A percentile compares a stretch with the other conserved stretches of the same genome.
Conservation (phyloP, 2,797 vertebrate species). For the Glossophaga mutica region DNA sequence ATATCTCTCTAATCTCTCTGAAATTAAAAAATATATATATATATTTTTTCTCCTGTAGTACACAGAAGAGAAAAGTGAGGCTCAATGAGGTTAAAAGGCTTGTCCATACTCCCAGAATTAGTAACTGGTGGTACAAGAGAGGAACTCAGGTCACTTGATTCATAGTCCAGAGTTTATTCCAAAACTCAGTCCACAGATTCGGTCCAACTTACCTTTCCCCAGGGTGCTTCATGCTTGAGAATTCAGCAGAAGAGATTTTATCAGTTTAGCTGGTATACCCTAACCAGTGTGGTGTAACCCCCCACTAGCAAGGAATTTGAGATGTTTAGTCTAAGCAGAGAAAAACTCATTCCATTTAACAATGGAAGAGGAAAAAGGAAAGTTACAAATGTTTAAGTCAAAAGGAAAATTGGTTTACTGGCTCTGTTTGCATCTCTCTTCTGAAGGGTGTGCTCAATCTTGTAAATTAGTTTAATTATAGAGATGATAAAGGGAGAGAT, state of each 20-base stretch:
- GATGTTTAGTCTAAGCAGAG: slow-evolving; percentile 29
- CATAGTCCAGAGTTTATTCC: background rate
- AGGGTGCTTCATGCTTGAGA: slow-evolving; percentile 33
- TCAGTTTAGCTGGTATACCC: background rate
- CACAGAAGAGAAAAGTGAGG: background rate
- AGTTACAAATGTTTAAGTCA: background rate
- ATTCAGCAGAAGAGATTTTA: slow-evolving; percentile 61
- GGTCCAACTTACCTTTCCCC: slow-evolving; percentile 23
- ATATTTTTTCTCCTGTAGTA: background rate
- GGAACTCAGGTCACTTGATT: background rate
- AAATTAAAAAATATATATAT: background rate
- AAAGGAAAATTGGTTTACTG: background rate
- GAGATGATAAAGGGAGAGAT: background rate
- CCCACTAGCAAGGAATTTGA: slow-evolving; percentile 54
- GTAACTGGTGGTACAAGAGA: background rate
- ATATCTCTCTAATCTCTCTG: background rate
- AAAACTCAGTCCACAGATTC: slow-evolving; percentile 4
- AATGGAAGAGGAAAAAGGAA: slow-evolving; percentile 16
- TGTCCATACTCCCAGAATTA: background rate
- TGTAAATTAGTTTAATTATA: background rate
- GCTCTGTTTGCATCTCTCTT: background rate
- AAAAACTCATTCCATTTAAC: slow-evolving; percentile 19
- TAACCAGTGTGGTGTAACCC: slow-evolving; percentile 42
- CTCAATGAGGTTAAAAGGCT: background rate
- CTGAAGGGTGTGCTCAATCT: background rate